phyloP scores from a whole-genome alignment of 2,888 invertebrate genomes.

The Cotesia congregata region DNA sequence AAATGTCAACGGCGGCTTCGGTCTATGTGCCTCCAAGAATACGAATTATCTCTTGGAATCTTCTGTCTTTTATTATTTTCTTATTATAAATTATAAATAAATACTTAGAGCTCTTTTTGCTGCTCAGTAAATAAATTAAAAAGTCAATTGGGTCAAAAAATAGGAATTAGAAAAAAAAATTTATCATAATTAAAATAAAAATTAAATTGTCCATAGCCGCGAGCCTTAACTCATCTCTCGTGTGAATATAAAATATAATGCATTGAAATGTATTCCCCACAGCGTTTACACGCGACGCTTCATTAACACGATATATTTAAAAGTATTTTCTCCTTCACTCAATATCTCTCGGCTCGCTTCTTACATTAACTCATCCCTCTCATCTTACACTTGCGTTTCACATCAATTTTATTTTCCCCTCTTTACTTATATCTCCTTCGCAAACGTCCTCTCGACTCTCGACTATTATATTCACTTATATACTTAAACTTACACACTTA shows the following conservation, averaged over 20 bases:
- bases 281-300: constrained; percentile 60
- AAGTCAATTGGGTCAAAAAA: background rate
- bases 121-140: background rate
- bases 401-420: constrained; percentile 2
- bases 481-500: background rate
- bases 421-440: background rate
- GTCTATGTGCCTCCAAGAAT: constrained; percentile 30
- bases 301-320: constrained; percentile 58
- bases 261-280: constrained; percentile 63
- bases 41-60: constrained; percentile 42
- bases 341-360: constrained; percentile 1
- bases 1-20: constrained; percentile 40
- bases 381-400: constrained; percentile 31
- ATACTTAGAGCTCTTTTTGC: background rate
- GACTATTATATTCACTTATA: background rate
- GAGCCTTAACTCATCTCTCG: background rate
- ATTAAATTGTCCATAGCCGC: background rate
- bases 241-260: constrained; percentile 49
- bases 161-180: background rate
- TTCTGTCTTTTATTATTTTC: background rate
- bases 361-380: constrained; percentile 6
- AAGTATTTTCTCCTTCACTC: constrained; percentile 23
- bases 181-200: background rate
- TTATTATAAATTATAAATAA: background rate
- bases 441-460: constrained; percentile 8